phyloP scores from a whole-genome alignment of 2,888 invertebrate genomes.

The Cryptosula pallasiana region DNA sequence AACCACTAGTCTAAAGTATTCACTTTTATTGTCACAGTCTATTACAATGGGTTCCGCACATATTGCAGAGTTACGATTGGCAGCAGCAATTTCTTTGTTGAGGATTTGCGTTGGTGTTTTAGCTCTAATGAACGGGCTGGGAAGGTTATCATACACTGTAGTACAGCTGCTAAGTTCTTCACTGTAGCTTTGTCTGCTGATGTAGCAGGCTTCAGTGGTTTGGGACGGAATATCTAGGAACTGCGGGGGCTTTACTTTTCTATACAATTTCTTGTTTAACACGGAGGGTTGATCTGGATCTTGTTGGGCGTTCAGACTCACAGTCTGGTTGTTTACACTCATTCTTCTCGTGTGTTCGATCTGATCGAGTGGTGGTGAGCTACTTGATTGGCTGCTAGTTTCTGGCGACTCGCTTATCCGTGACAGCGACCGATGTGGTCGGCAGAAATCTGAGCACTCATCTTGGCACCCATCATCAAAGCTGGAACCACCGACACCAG shows the following conservation, averaged over 20 bases:
- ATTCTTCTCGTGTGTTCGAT: background rate
- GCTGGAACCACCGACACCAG: conserved; percentile 2
- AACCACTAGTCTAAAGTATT: conserved; percentile 15
- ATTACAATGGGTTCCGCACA: conserved; percentile 20
- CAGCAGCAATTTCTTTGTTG: background rate
- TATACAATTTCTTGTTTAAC: background rate
- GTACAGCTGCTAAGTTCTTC: background rate
- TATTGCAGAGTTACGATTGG: background rate
- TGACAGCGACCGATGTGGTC: background rate
- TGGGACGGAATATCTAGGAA: background rate
- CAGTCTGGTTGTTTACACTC: background rate
- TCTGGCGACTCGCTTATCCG: background rate
- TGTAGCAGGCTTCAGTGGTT: background rate
- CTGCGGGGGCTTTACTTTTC: background rate
- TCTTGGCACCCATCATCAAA: background rate
- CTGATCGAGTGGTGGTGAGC: background rate
- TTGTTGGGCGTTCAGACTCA: background rate
- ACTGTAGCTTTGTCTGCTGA: background rate
- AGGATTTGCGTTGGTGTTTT: background rate
- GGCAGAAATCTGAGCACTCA: background rate
- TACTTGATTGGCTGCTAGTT: background rate
- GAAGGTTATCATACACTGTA: background rate
- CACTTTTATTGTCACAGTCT: conserved; percentile 17
- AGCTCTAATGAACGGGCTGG: background rate
- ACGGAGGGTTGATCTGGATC: too few relatives aligned